Conservation (phyloP, 2,888 invertebrate species). For the Mellilla xanthometata region DNA sequence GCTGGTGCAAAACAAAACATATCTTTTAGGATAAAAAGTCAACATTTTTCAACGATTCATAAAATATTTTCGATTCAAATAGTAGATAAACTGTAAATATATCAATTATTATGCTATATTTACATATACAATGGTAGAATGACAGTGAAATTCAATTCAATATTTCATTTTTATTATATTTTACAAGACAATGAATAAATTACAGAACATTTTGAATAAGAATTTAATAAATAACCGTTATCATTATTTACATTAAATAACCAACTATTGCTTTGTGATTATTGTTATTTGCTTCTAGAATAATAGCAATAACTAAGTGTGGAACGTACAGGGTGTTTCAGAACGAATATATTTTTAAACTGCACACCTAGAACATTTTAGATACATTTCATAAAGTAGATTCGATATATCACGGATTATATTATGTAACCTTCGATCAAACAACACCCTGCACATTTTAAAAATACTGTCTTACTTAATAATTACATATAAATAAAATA, state of each 20-base stretch:
- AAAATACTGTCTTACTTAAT: constrained; percentile 34
- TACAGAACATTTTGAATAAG: constrained; percentile 7
- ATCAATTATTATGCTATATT: constrained; percentile 25
- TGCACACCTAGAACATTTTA: no score
- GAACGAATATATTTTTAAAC: no score
- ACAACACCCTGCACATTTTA: no score
- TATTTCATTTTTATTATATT: no score
- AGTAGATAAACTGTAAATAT: constrained; percentile 21
- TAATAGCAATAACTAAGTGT: no score
- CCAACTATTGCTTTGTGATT: constrained; percentile 47
- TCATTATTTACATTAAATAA: constrained; percentile 35
- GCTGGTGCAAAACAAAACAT: constrained; percentile 1
- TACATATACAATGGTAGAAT: constrained; percentile 16
- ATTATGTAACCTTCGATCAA: no score
- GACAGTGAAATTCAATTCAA: neutral
- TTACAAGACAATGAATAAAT: constrained; percentile 11
- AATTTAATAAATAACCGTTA: constrained; percentile 16
- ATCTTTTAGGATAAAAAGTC: constrained; percentile 3
- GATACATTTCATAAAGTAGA: no score
- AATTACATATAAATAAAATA: constrained; percentile 38
- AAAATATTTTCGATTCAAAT: constrained; percentile 20
- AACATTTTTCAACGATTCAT: constrained; percentile 21
- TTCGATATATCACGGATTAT: no score
- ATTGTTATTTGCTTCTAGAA: no score
- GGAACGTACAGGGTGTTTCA: no score